Percentiles rank a stretch among this genome's conserved stretches.
phyloP scores from a whole-genome alignment of 1,140 invertebrate species.

The Hydropsyche tenuis region DNA sequence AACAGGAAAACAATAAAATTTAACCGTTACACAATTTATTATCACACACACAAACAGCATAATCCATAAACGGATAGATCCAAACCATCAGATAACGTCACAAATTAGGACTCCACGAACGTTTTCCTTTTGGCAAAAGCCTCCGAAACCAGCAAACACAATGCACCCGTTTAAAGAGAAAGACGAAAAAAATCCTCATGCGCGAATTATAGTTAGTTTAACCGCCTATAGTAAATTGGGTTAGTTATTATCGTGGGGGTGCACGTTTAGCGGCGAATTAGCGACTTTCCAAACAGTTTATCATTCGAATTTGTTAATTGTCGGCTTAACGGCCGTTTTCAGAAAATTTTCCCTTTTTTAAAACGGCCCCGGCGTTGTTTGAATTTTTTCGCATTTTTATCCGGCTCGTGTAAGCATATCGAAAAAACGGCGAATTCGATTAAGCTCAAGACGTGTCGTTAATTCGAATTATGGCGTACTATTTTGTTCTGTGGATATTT shows the following conservation, averaged over 20 bases:
- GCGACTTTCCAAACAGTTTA: conserved; percentile 45
- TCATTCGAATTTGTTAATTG: conserved; percentile 37
- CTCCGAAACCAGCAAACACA: too few species aligned
- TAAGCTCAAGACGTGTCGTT: too few species aligned
- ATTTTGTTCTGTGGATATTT: background rate
- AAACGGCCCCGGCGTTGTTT: too few species aligned
- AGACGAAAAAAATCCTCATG: too few species aligned
- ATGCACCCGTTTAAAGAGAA: too few species aligned
- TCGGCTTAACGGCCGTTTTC: background rate
- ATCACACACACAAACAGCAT: background rate
- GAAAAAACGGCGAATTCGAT: background rate
- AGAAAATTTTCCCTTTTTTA: too few species aligned
- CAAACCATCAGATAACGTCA: background rate
- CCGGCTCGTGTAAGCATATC: background rate
- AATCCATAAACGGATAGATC: too few species aligned
- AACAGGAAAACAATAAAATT: too few species aligned
- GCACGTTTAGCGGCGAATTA: conserved; percentile 43
- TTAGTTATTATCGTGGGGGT: conserved; percentile 23
- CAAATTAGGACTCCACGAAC: too few species aligned
- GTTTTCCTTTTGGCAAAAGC: too few species aligned
- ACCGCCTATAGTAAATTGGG: conserved; percentile 39
- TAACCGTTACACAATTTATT: too few species aligned
- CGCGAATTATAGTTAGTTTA: conserved; percentile 25
- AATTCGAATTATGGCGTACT: too few species aligned
- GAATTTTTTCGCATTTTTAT: background rate